These are phyloP conservation scores for Odobenus rosmarus DNA, from an alignment of 2,113 vertebrate species.

Conservation along the genomic window DNA sequence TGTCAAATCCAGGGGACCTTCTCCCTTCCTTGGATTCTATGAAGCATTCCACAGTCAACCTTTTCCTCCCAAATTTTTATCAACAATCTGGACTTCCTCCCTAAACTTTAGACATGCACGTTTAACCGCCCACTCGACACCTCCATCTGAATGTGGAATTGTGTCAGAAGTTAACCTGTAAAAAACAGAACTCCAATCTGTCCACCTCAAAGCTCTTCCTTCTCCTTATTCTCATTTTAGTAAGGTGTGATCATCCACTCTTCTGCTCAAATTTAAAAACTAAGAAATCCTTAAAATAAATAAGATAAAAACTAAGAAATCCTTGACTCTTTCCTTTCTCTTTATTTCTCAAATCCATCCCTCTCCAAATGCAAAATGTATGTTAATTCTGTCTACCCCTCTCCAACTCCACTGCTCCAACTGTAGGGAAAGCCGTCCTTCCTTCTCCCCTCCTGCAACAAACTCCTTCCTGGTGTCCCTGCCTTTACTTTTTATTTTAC, in stretches of 20 bases:
- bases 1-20: not conserved
- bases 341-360: not conserved
- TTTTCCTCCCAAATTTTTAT: not conserved
- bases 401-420: not conserved
- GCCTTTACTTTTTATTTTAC: not conserved
- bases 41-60: not conserved
- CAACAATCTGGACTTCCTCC: not conserved
- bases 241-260: not conserved
- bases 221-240: not conserved
- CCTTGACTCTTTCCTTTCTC: not conserved
- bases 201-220: not conserved
- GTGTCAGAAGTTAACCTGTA: not conserved
- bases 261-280: not conserved
- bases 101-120: not conserved
- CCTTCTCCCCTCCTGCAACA: not conserved
- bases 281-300: not conserved
- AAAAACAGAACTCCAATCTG: not conserved
- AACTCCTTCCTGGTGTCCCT: not conserved
- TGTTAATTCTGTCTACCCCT: not conserved
- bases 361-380: not conserved
- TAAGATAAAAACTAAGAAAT: not conserved
- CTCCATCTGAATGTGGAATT: not conserved
- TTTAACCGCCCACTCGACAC: not conserved
- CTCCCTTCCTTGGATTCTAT: not conserved
- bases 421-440: not conserved